Conservation (phyloP, 1,140 invertebrate species). For the Zaprionus africanus region DNA sequence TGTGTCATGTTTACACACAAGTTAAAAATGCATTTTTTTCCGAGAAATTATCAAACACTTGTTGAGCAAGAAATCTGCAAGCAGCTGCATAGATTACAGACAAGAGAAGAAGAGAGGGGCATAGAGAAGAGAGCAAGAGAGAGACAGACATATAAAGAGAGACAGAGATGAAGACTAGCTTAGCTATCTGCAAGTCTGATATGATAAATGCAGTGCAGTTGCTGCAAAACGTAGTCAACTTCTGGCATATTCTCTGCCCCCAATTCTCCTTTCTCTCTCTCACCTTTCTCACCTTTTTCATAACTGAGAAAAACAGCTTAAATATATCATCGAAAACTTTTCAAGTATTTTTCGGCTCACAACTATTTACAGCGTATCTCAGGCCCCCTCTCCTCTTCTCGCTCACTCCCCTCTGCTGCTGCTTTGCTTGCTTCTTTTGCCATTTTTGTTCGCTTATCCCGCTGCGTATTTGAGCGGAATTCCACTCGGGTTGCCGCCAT, state of each 20-base stretch:
- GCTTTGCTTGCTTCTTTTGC: neutral
- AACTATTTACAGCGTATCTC: slow-evolving; percentile 12
- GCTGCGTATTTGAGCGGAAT: slow-evolving; percentile 23
- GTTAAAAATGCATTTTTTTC: slow-evolving; percentile 27
- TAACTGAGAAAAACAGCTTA: neutral
- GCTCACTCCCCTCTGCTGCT: neutral
- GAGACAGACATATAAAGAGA: neutral
- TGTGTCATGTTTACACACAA: slow-evolving; percentile 62
- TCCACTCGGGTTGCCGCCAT: slow-evolving; percentile 18
- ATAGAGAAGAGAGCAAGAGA: neutral
- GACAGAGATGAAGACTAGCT: neutral
- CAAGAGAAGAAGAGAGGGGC: neutral
- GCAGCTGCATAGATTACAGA: slow-evolving; percentile 52
- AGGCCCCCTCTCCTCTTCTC: neutral
- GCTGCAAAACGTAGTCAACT: too few species aligned
- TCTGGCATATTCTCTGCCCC: too few species aligned
- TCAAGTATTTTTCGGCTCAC: neutral
- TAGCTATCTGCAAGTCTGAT: neutral
- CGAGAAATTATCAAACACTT: slow-evolving; percentile 33
- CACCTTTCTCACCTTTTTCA: neutral
- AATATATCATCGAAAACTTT: slow-evolving; percentile 8
- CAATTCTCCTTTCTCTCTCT: neutral
- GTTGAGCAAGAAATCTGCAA: slow-evolving; percentile 8
- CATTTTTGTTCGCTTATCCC: slow-evolving; percentile 24
- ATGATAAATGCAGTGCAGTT: too few species aligned